phyloP scores from a whole-genome alignment of 2,113 vertebrate genomes.

The Solenodon paradoxus region DNA sequence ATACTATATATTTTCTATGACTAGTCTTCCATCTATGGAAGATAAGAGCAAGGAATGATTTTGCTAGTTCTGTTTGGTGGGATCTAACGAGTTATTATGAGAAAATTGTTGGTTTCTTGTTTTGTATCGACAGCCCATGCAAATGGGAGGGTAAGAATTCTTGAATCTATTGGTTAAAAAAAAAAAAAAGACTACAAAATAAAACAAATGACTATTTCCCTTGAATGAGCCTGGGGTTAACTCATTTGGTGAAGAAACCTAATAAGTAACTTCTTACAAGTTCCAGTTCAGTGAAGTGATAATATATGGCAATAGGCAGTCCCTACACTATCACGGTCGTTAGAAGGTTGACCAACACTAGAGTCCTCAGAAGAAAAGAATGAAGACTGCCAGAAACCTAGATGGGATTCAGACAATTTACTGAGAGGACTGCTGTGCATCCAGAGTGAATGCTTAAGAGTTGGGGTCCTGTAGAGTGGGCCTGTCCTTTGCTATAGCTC shows the following conservation, averaged over 20 bases:
- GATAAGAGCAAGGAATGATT: not conserved
- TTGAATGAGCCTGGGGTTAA: not conserved
- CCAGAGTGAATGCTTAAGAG: not conserved
- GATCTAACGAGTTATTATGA: not conserved
- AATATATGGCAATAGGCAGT: not conserved
- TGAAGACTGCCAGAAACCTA: not conserved
- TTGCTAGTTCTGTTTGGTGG: not conserved
- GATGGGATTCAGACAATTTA: not conserved
- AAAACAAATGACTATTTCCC: not conserved
- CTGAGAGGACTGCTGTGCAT: not conserved
- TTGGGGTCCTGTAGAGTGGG: not conserved
- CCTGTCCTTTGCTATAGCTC: not conserved
- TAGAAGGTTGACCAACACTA: not conserved
- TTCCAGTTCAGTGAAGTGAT: constrained; percentile 4
- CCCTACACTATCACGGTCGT: not conserved
- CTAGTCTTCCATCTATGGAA: not conserved
- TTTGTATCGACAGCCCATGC: not conserved
- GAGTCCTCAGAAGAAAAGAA: not conserved
- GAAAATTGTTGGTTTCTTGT: not conserved
- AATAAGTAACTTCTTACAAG: not conserved
- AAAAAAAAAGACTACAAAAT: not conserved
- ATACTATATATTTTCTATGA: not conserved
- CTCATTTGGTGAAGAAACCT: not conserved
- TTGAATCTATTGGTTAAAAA: constrained; percentile 1
- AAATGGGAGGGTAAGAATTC: not conserved